Evolutionary conservation across 2,797 vertebrate species (phyloP), one percentile per base, ranked within the genome.

Genomic region (Pseudopleuronectes americanus): DNA sequence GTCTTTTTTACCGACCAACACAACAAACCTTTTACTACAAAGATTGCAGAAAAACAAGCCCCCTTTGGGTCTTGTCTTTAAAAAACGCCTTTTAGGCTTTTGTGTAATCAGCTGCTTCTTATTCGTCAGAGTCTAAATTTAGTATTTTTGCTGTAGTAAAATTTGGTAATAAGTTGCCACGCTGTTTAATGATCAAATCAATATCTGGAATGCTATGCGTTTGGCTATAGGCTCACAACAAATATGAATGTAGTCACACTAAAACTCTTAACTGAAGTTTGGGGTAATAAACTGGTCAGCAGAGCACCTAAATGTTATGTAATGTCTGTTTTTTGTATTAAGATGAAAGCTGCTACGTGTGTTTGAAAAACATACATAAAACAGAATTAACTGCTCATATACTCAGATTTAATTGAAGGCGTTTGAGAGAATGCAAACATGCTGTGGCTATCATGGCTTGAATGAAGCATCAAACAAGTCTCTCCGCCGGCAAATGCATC

Each of bases 81-180:
- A 67, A 79, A 60, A 16, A 21, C 38, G 9, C 28, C 33, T 60
- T 62, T 67, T 61, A 62, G 48, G 24, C 36, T 63, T 77, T 23
- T 26, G 64, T 76, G 62, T 83, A 68, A 88, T 89, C 57, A 68
- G 53, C 48, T 9, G 60, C 55, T 41, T 76, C 31, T 43, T 49
- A 71, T 64, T 60, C 83, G 82, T 85, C n/a, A 23, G 57, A 68
- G 16, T 61, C 57, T 82, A 53, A 49, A 78, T 92, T 90, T 89
- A 73, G 26, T 77, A 76, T 81, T 86, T 78, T 90, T 87, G 90
- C 70, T 77, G 67, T 59, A 88, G 77, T 79, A 67, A 87, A 90
- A 91, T 3, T 55, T 26, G 13, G 8, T 14, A 24, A 12, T 86
- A 8, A 73, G 31, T 31, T 58, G 3, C 47, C 14, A 9, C 51